These are phyloP conservation scores for Pachypsylla venusta DNA, from an alignment of 1,140 invertebrate genomes.

Conservation along the genomic window DNA sequence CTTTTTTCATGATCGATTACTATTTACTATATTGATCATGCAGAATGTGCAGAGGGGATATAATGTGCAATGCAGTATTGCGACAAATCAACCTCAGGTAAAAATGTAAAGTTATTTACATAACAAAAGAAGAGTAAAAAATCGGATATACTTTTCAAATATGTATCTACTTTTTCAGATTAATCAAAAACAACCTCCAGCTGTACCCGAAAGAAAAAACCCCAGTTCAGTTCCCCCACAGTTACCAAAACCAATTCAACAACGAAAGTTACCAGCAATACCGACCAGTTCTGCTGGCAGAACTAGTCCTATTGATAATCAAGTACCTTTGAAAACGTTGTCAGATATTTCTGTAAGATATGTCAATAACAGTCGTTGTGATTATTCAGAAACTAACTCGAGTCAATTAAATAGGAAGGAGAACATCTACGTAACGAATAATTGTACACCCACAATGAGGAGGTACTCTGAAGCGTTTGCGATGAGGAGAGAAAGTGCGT, in stretches of 20 bases:
- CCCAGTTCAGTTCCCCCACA: not conserved
- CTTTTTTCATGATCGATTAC: too few species aligned
- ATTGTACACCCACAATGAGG: not conserved
- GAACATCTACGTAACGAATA: constrained; percentile 3
- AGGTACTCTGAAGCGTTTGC: not conserved
- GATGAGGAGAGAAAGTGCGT: not conserved
- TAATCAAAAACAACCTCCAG: not conserved
- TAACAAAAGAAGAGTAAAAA: too few species aligned
- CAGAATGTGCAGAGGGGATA: too few species aligned
- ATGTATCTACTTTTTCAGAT: too few species aligned
- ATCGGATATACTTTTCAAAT: not conserved
- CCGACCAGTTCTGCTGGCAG: not conserved
- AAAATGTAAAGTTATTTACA: too few species aligned
- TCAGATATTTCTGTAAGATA: not conserved
- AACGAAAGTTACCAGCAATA: not conserved
- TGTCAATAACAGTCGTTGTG: not conserved
- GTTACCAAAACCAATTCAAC: not conserved
- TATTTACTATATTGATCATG: too few species aligned
- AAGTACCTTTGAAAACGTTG: not conserved
- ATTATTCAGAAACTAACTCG: not conserved
- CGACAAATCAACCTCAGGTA: too few species aligned
- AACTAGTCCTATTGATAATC: not conserved
- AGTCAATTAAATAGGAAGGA: not conserved
- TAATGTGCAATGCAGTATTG: too few species aligned
- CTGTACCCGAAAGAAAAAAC: not conserved